These are phyloP conservation scores for Eleginops maclovinus DNA, from an alignment of 2,113 vertebrate species.

Conservation along the genomic window DNA sequence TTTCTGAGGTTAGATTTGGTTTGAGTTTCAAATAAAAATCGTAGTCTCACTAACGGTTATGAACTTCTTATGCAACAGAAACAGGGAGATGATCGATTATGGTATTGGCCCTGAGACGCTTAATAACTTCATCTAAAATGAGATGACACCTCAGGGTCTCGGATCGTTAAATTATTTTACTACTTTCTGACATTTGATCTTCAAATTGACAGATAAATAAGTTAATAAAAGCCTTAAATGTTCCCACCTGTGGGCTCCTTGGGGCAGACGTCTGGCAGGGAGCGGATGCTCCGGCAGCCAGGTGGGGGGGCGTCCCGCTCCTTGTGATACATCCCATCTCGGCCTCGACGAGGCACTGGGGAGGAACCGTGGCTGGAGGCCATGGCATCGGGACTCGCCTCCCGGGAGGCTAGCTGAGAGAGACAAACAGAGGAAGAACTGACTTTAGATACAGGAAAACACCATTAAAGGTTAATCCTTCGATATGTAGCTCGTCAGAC, in stretches of 20 bases:
- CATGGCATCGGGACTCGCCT: slow-evolving; percentile 92
- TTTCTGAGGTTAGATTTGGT: too few relatives aligned
- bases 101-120: too few relatives aligned
- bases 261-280: slow-evolving; percentile 96
- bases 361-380: slow-evolving; percentile 94
- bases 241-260: slow-evolving; percentile 92
- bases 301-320: slow-evolving; percentile 85
- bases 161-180: too few relatives aligned
- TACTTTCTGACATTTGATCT: too few relatives aligned
- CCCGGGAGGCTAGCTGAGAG: slow-evolving; percentile 82
- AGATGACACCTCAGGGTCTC: too few relatives aligned
- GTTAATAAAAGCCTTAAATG: neutral
- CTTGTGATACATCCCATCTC: slow-evolving; percentile 90
- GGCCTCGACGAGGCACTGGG: slow-evolving; percentile 89
- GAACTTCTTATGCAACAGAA: too few relatives aligned
- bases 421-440: neutral
- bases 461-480: neutral
- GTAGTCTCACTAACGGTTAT: too few relatives aligned
- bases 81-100: too few relatives aligned
- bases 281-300: slow-evolving; percentile 83
- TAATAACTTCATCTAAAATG: too few relatives aligned
- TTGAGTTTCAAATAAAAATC: too few relatives aligned
- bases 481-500: neutral
- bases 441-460: neutral
- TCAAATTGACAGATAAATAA: neutral